These are phyloP conservation scores for Pangasianodon hypophthalmus DNA, from an alignment of 2,113 vertebrate genomes.

Conservation along the genomic window DNA sequence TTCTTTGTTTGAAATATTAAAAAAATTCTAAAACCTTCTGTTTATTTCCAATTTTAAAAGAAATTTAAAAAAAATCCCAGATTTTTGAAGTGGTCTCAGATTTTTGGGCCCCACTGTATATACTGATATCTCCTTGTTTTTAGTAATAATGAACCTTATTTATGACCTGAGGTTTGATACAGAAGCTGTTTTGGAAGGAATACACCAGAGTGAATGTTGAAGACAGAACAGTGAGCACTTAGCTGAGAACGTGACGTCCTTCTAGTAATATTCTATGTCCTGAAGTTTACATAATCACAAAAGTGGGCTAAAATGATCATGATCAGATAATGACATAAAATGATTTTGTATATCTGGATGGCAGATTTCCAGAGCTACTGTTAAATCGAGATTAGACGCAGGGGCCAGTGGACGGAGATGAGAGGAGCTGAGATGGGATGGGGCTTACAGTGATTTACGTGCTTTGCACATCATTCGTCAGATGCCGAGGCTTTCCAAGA, in stretches of 20 bases:
- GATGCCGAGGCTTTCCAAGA: constrained; percentile 62
- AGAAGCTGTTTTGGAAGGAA: not conserved
- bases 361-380: not conserved
- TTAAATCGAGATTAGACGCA: not conserved
- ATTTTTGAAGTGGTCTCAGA: not conserved
- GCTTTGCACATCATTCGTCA: constrained; percentile 56
- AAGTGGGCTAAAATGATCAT: not conserved
- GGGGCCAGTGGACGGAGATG: not conserved
- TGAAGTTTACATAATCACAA: not conserved
- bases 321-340: not conserved
- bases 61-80: not conserved
- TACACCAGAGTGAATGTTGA: not conserved
- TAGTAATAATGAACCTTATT: not conserved
- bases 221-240: not conserved
- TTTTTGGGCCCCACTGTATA: not conserved
- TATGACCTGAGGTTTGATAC: not conserved
- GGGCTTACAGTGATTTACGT: constrained; percentile 31
- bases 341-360: not conserved
- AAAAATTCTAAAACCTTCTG: too few species aligned
- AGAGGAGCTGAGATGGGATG: not conserved
- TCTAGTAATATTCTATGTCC: not conserved
- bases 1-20: too few species aligned
- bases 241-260: not conserved
- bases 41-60: too few species aligned
- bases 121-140: not conserved